phyloP scores from a whole-genome alignment of 2,113 vertebrate species.

The Polypterus senegalus region DNA sequence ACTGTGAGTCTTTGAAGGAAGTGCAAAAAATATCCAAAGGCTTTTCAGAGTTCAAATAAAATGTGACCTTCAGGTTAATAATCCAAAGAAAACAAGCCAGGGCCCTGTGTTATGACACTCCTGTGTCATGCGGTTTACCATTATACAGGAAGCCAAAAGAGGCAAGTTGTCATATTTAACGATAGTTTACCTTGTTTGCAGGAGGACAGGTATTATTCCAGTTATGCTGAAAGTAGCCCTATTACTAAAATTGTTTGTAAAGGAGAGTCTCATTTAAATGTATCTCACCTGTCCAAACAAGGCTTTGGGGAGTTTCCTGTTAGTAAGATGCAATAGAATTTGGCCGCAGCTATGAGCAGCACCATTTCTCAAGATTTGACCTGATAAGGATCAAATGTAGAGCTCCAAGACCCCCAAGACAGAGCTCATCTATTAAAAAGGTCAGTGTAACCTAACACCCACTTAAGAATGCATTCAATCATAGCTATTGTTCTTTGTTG shows the following conservation, averaged over 20 bases:
- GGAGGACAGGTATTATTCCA: background rate
- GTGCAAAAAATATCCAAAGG: no score
- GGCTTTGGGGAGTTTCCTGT: slow-evolving; percentile 24
- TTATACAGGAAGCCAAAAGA: no score
- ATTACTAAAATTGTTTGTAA: background rate
- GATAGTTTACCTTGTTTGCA: background rate
- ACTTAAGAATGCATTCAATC: slow-evolving; percentile 58
- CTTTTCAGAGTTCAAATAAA: no score
- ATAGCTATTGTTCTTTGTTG: slow-evolving; percentile 56
- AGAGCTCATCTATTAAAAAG: slow-evolving; percentile 51
- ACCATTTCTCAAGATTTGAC: slow-evolving; percentile 21
- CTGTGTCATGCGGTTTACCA: no score
- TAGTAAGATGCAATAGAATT: slow-evolving; percentile 20
- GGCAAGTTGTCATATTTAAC: background rate
- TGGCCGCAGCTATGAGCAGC: slow-evolving; percentile 29
- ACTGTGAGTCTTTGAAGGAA: no score
- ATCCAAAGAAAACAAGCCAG: no score
- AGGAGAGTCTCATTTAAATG: slow-evolving; percentile 9
- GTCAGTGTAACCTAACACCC: slow-evolving; percentile 50
- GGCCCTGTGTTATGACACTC: no score
- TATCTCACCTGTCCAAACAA: slow-evolving; percentile 11
- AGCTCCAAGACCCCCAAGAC: slow-evolving; percentile 21
- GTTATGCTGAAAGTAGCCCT: background rate
- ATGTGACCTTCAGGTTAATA: no score
- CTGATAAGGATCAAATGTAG: slow-evolving; percentile 37